phyloP scores from a whole-genome alignment of 2,797 vertebrate genomes.

The Parotocinclus haroldoi region DNA sequence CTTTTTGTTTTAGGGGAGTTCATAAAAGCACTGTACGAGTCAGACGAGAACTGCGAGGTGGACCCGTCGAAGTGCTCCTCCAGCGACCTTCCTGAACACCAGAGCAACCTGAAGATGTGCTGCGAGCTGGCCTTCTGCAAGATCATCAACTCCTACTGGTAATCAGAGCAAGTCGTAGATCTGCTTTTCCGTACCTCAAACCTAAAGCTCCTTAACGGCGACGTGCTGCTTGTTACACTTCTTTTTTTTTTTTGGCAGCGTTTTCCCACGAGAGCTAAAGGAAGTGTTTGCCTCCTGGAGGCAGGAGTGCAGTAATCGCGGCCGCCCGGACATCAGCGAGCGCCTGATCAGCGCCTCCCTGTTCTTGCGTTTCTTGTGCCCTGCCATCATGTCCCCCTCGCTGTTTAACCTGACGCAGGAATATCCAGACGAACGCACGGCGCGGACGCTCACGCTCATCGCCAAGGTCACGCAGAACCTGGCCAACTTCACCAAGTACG shows the following conservation, averaged over 20 bases:
- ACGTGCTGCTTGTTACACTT: too few relatives aligned
- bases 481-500: constrained; percentile 97
- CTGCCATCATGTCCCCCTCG: constrained; percentile 97
- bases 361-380: constrained; percentile 95
- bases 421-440: constrained; percentile 95
- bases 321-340: constrained; percentile 95
- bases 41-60: constrained; percentile 97
- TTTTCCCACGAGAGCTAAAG: constrained; percentile 94
- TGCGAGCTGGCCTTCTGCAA: constrained; percentile 99
- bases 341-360: constrained; percentile 95
- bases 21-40: constrained; percentile 96
- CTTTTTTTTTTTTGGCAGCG: constrained; percentile 74
- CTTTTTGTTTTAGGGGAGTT: constrained; percentile 82
- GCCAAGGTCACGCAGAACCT: constrained; percentile 99
- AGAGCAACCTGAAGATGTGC: constrained; percentile 99
- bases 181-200: background rate
- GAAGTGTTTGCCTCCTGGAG: constrained; percentile 98
- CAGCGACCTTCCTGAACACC: constrained; percentile 86
- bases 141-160: constrained; percentile 98
- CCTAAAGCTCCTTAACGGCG: background rate
- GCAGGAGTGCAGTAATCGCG: constrained; percentile 91
- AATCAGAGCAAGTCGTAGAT: constrained; percentile 40
- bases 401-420: constrained; percentile 96
- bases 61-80: constrained; percentile 91
- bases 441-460: constrained; percentile 93